phyloP scores from a whole-genome alignment of 2,888 invertebrate genomes.

The Drosophila rubida region DNA sequence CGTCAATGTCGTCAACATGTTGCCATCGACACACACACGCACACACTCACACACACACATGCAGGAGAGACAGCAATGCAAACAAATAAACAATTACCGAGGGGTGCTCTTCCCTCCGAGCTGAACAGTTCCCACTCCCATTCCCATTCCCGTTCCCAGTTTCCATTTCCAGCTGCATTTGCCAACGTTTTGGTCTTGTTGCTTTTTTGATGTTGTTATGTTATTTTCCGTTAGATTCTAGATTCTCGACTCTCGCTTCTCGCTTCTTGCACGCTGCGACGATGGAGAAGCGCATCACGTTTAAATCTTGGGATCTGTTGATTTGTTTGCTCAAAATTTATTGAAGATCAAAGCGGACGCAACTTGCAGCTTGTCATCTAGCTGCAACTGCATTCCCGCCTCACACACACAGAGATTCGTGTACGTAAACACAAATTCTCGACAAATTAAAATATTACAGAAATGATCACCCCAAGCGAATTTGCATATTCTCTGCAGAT shows the following conservation, averaged over 20 bases:
- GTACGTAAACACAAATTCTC: neutral
- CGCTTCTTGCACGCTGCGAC: conserved; percentile 33
- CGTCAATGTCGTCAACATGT: conserved; percentile 66
- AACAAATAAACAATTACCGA: conserved; percentile 74
- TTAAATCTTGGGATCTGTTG: conserved; percentile 52
- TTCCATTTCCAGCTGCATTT: conserved; percentile 56
- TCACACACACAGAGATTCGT: neutral
- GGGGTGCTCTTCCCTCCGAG: conserved; percentile 33
- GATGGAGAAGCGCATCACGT: conserved; percentile 52
- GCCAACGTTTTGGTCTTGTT: conserved; percentile 57
- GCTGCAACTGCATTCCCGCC: conserved; percentile 13
- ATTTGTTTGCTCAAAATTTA: conserved; percentile 76
- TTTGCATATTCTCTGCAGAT: conserved; percentile 42
- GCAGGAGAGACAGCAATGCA: conserved; percentile 55
- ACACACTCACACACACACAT: neutral
- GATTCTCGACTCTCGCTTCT: conserved; percentile 42
- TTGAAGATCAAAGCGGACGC: conserved; percentile 71
- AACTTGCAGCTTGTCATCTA: conserved; percentile 53
- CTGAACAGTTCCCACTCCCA: conserved; percentile 21
- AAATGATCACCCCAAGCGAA: conserved; percentile 48
- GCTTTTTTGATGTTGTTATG: conserved; percentile 49
- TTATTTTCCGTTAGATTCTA: conserved; percentile 35
- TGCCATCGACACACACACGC: conserved; percentile 51
- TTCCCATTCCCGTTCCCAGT: conserved; percentile 12
- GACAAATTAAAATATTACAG: conserved; percentile 2